Evolutionary conservation across 2,888 invertebrate genomes (phyloP).

Genomic region (Cephus pulcher): DNA sequence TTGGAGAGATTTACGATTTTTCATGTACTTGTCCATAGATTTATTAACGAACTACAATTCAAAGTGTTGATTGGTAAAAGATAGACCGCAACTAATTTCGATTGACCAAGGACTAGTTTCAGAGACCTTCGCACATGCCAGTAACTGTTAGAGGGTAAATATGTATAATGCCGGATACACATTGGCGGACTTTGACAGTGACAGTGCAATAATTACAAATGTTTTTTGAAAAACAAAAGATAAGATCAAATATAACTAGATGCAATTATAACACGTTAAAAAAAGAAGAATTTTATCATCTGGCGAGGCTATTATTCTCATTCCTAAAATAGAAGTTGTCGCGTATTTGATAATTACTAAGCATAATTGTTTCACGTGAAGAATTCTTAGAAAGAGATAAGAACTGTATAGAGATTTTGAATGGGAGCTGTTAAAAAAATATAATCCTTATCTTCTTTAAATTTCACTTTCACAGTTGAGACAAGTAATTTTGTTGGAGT

Average conservation of each 20-base stretch:
- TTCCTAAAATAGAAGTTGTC: neutral
- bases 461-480: neutral
- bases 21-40: neutral
- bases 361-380: neutral
- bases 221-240: neutral
- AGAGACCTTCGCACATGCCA: neutral
- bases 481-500: neutral
- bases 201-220: neutral
- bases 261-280: neutral
- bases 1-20: neutral
- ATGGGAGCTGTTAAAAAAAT: neutral
- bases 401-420: neutral
- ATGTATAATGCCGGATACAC: neutral
- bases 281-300: neutral
- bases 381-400: neutral
- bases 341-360: neutral
- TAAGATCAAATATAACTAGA: neutral
- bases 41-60: neutral
- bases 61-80: neutral
- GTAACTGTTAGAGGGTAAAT: neutral
- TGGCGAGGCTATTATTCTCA: neutral
- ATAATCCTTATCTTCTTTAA: neutral
- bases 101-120: neutral
- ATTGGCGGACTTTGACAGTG: neutral
- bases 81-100: neutral